Percentiles rank a stretch among this genome's conserved stretches.
Evolutionary conservation across 2,888 invertebrate species (phyloP).

Genomic region (Thera britannica): DNA sequence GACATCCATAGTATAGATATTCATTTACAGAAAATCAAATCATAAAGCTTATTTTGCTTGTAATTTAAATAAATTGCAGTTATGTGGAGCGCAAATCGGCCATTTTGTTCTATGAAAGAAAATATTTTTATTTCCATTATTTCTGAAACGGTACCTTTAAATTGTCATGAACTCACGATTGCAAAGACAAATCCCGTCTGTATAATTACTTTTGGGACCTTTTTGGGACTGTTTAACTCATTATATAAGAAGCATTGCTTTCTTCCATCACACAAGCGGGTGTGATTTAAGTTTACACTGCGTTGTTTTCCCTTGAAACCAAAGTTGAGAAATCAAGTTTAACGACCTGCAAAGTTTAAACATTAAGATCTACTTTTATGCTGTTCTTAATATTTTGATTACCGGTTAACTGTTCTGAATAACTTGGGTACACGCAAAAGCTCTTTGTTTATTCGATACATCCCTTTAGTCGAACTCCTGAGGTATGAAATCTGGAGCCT

Average conservation of each 20-base stretch:
- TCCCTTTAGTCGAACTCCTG: neutral
- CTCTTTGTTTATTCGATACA: conserved; percentile 26
- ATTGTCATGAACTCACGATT: neutral
- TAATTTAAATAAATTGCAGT: neutral
- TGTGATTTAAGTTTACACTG: conserved; percentile 55
- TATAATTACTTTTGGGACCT: neutral
- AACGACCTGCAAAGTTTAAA: conserved; percentile 63
- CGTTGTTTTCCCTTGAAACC: conserved; percentile 66
- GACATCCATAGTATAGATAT: no score
- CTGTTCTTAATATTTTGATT: conserved; percentile 53
- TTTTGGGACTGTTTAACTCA: neutral
- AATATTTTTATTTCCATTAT: no score
- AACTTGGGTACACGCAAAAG: conserved; percentile 36
- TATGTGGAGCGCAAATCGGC: neutral
- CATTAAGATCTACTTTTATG: conserved; percentile 59
- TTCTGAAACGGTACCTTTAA: neutral
- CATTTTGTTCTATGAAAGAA: neutral
- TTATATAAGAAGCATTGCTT: neutral
- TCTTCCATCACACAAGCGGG: conserved; percentile 33
- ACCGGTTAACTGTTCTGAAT: conserved; percentile 45
- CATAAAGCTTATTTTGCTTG: no score
- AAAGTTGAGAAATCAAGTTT: conserved; percentile 67
- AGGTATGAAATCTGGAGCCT: no score
- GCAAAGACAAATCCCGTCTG: neutral
- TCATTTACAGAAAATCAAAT: no score